These are phyloP conservation scores for Rattus rattus DNA, from an alignment of 2,113 vertebrate species.

Conservation along the genomic window DNA sequence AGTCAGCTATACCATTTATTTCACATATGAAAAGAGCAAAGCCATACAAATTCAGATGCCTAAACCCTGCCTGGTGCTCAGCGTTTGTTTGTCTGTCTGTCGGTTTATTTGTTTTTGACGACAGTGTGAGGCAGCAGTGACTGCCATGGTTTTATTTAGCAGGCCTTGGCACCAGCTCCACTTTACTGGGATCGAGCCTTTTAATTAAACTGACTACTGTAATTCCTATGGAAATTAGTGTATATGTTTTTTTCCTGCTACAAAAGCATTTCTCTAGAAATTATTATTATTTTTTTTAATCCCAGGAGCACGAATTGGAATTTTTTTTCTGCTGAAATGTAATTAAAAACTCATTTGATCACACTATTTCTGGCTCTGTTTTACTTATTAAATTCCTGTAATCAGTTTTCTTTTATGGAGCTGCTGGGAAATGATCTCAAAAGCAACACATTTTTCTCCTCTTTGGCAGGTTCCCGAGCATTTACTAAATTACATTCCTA, in stretches of 20 bases:
- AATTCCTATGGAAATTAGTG: constrained; percentile 88
- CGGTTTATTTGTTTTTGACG: constrained; percentile 69
- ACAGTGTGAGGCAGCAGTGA: constrained; percentile 75
- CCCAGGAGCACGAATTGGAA: constrained; percentile 85
- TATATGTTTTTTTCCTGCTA: constrained; percentile 85
- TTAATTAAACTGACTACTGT: constrained; percentile 87
- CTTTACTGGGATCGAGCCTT: constrained; percentile 82
- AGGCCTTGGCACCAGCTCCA: constrained; percentile 77
- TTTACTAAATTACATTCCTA: constrained; percentile 88
- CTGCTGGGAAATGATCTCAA: constrained; percentile 92
- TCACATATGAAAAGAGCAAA: not conserved
- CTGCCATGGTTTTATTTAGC: constrained; percentile 80
- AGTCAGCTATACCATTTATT: not conserved
- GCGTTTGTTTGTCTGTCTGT: constrained; percentile 45
- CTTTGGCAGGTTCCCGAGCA: constrained; percentile 87
- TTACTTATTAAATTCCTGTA: constrained; percentile 89
- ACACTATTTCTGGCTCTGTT: constrained; percentile 89
- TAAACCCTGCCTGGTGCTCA: constrained; percentile 73
- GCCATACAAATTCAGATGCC: constrained; percentile 63
- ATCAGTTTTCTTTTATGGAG: constrained; percentile 92
- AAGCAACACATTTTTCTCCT: constrained; percentile 89
- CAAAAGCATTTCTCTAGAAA: constrained; percentile 85
- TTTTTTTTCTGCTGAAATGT: constrained; percentile 88
- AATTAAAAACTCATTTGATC: constrained; percentile 92
- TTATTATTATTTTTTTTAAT: constrained; percentile 85